These are phyloP conservation scores for Araneus ventricosus DNA, from an alignment of 1,140 invertebrate species.

Conservation along the genomic window DNA sequence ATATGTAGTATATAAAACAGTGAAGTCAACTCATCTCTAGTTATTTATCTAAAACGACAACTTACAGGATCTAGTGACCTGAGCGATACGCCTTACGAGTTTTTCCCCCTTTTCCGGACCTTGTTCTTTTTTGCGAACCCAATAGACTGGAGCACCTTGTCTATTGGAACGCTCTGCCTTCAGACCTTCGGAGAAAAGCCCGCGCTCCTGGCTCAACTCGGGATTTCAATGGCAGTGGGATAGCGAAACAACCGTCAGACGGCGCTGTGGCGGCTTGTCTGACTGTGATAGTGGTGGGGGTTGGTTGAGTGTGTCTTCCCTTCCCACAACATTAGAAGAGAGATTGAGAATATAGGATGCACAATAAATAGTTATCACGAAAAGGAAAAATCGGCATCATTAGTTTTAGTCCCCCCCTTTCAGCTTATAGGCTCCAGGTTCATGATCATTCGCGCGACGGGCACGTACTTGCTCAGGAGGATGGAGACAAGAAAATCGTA, in stretches of 20 bases:
- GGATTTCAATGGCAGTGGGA: slow-evolving; percentile 50
- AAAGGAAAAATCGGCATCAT: slow-evolving; percentile 56
- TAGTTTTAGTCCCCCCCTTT: slow-evolving; percentile 43
- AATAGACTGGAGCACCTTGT: not conserved
- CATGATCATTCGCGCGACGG: slow-evolving; percentile 26
- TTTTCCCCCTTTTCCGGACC: slow-evolving; percentile 22
- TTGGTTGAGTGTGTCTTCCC: slow-evolving; percentile 14
- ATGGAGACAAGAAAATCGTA: not conserved
- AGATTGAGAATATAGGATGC: slow-evolving; percentile 51
- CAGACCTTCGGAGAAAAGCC: slow-evolving; percentile 32
- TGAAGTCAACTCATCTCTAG: slow-evolving; percentile 27
- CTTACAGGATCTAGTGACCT: slow-evolving; percentile 33
- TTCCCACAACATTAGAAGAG: slow-evolving; percentile 61
- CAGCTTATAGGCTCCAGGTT: slow-evolving; percentile 21
- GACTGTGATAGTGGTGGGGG: slow-evolving; percentile 32
- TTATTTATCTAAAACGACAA: slow-evolving; percentile 14
- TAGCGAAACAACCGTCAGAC: not conserved
- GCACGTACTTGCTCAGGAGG: not conserved
- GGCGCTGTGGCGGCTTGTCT: slow-evolving; percentile 47
- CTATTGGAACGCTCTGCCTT: not conserved
- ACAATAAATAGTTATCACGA: slow-evolving; percentile 63
- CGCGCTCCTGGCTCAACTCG: slow-evolving; percentile 52
- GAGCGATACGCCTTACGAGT: not conserved
- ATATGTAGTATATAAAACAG: not conserved
- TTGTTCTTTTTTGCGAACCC: not conserved